phyloP scores from a whole-genome alignment of 2,797 vertebrate genomes.

The Xenops minutus region DNA sequence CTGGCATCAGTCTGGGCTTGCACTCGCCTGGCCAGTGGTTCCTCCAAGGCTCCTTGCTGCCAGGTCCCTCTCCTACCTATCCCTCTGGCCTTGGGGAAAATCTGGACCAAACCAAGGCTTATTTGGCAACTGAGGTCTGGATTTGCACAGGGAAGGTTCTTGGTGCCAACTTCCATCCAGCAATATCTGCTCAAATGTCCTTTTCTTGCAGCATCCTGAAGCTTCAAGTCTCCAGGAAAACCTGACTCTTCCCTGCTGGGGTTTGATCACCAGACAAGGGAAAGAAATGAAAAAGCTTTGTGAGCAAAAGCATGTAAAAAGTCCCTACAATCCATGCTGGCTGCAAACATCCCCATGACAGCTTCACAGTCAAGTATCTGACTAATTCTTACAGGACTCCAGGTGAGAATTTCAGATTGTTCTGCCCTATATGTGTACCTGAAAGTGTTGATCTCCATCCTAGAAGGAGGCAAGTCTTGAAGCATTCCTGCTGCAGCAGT shows the following conservation, averaged over 20 bases:
- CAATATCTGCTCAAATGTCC: background rate
- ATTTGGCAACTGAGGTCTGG: rapidly evolving
- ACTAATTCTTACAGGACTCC: background rate
- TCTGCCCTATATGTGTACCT: background rate
- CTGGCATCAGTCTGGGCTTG: background rate
- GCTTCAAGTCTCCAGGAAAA: background rate
- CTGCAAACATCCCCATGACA: background rate
- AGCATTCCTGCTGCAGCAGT: background rate
- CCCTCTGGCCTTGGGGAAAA: background rate
- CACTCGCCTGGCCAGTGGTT: rapidly evolving
- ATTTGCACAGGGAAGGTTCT: background rate
- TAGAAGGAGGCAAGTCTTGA: background rate
- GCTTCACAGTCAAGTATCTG: background rate
- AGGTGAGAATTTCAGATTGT: background rate
- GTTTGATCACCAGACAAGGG: background rate
- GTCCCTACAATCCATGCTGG: background rate
- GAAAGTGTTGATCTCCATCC: background rate
- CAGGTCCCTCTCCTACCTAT: background rate
- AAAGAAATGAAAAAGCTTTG: background rate
- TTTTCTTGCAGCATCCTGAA: background rate
- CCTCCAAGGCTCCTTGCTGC: background rate
- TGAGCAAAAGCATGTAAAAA: background rate
- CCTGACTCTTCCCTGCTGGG: background rate
- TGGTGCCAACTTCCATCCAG: background rate
- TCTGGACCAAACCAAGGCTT: background rate